Conservation (phyloP, 37 sponge, comb jelly and placozoan genomes). For the Dysidea cf. avara region DNA sequence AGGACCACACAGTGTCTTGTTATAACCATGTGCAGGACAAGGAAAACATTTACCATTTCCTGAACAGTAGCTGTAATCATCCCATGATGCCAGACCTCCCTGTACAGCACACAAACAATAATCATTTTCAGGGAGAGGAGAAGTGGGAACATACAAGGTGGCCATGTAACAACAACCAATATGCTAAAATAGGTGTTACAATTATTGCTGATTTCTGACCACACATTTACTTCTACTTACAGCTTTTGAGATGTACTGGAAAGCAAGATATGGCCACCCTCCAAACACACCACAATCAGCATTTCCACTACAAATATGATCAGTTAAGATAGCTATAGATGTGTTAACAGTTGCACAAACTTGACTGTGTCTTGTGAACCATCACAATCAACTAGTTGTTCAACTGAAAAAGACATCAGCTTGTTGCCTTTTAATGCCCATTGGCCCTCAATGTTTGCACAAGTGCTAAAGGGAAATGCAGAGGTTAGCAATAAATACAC, state of each 20-base stretch:
- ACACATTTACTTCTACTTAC: conserved; percentile 35
- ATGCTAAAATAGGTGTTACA: too few relatives aligned
- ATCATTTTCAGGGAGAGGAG: not conserved
- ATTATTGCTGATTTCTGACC: too few relatives aligned
- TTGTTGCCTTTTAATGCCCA: conserved; percentile 62
- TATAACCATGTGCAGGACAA: conserved; percentile 68
- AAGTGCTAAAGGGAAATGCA: conserved; percentile 81
- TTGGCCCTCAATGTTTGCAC: conserved; percentile 80
- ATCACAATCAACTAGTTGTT: conserved; percentile 88
- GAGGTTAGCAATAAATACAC: too few relatives aligned
- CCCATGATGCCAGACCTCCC: conserved; percentile 77
- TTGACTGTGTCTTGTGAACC: conserved; percentile 55
- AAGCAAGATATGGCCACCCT: conserved; percentile 92
- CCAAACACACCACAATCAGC: conserved; percentile 88
- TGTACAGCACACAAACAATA: conserved; percentile 13
- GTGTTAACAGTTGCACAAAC: conserved; percentile 3
- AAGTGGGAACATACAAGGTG: too few relatives aligned
- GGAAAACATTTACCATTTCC: conserved; percentile 81
- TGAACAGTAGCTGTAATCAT: conserved; percentile 78
- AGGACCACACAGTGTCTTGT: conserved; percentile 79
- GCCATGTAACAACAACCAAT: too few relatives aligned
- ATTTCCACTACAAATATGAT: conserved; percentile 21
- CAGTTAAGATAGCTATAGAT: not conserved
- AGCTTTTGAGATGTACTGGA: conserved; percentile 52
- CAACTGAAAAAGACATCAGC: conserved; percentile 55